Conservation (phyloP, 1,140 invertebrate species). For the Drosophila takahashii region DNA sequence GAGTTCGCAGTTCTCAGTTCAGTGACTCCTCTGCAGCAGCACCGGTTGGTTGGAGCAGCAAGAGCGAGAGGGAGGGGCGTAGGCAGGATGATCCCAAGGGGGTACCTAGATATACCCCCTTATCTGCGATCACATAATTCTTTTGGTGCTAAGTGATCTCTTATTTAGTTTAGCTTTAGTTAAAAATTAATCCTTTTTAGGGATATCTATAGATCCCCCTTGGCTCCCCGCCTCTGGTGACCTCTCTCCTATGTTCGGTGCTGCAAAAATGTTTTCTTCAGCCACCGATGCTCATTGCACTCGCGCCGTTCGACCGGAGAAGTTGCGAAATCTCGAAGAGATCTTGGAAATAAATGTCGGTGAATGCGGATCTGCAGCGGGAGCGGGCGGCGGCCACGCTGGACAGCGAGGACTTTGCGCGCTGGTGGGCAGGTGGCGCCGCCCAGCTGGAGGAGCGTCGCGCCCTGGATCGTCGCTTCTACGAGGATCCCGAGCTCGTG, state of each 20-base stretch:
- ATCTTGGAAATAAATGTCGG: slow-evolving; percentile 11
- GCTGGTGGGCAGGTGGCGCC: slow-evolving; percentile 91
- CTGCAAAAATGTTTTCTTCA: neutral
- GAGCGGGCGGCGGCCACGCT: slow-evolving; percentile 92
- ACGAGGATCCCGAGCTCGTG: slow-evolving; percentile 89
- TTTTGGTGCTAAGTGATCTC: too few relatives aligned
- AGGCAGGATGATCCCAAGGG: neutral
- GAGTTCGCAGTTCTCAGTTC: slow-evolving; percentile 3
- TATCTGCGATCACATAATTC: neutral
- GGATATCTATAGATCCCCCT: neutral
- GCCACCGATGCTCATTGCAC: neutral
- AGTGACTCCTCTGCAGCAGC: slow-evolving; percentile 5
- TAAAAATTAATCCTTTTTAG: neutral
- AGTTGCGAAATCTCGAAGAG: neutral
- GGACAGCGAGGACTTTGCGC: slow-evolving; percentile 89
- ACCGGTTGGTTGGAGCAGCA: slow-evolving; percentile 1
- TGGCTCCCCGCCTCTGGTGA: neutral
- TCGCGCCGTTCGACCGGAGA: neutral
- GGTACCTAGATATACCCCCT: neutral
- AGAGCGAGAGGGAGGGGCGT: neutral
- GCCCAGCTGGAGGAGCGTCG: slow-evolving; percentile 86
- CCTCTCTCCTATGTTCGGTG: neutral
- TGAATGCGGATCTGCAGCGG: slow-evolving; percentile 87
- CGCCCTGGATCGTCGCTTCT: slow-evolving; percentile 88
- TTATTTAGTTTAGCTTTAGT: too few relatives aligned